Conservation (phyloP, 2,888 invertebrate genomes). For the Ramazzottius varieornatus region DNA sequence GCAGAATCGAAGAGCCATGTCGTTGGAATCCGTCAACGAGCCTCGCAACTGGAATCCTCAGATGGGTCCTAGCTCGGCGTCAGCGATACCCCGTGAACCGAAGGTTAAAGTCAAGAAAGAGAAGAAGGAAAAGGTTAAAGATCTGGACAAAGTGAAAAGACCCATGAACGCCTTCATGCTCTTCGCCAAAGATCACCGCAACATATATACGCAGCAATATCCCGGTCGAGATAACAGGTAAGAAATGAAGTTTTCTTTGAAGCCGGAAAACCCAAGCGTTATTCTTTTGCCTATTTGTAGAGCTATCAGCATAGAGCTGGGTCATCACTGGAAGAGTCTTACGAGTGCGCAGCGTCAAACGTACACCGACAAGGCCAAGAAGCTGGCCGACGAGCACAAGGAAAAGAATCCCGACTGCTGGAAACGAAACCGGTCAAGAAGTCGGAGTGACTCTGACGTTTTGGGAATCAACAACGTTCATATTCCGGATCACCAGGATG, state of each 20-base stretch:
- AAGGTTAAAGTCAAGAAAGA: not conserved
- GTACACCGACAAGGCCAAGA: not conserved
- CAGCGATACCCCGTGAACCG: not conserved
- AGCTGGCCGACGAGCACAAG: not conserved
- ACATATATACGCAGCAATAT: constrained; percentile 26
- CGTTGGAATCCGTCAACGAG: not conserved
- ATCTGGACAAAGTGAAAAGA: constrained; percentile 20
- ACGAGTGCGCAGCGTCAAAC: not conserved
- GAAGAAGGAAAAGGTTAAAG: constrained; percentile 5
- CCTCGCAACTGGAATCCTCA: not conserved
- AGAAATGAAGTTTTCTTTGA: constrained; percentile 5
- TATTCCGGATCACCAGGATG: too few species aligned
- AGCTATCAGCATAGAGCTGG: not conserved
- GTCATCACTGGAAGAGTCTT: not conserved
- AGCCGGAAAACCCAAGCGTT: not conserved
- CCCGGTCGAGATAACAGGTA: constrained; percentile 30
- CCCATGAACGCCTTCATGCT: constrained; percentile 32
- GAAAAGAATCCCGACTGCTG: constrained; percentile 3
- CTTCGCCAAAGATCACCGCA: constrained; percentile 27
- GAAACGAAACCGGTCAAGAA: not conserved
- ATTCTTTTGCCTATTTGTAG: not conserved
- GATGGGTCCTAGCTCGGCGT: too few species aligned
- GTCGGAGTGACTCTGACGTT: not conserved
- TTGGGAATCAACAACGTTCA: too few species aligned
- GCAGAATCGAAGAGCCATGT: not conserved